Base-by-base conservation (phyloP, 30 jellyfish, hydroid and myxozoan species). In the Cassiopea andromeda region DNA sequence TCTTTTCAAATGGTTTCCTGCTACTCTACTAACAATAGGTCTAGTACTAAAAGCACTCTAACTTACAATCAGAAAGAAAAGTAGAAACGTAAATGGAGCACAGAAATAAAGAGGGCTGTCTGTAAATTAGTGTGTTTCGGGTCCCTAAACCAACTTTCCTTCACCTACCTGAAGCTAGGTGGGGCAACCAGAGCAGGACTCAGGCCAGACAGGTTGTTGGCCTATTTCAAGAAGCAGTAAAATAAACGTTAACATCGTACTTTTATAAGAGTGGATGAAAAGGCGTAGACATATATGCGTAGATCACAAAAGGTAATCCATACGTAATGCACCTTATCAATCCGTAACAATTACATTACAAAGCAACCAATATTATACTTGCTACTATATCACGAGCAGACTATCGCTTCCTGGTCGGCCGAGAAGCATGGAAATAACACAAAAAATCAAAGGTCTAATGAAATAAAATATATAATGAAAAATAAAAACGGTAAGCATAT, bases 151-250 rank as follows among this genome's bases (percentile, higher is more conserved):
- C n/a, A n/a, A n/a, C n/a, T n/a, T n/a, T n/a, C n/a, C n/a, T n/a
- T n/a, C n/a, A n/a, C n/a, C n/a, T n/a, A 13, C 73, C 4, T 8
- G 50, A 70, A 17, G 17, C 16, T 7, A 70, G 79, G 79, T 70
- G 79, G 79, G 79, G 79, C 43, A 17, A 70, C 17, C 79, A 43
- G 43, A 15, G 50, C 1, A 2, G 79, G 79, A 70, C 50, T 70
- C 2, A 70, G 79, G 79, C 79, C 79, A 18, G 14, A 6, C 79
- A 61, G 2, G 9, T 50, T 50, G 9, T n/a, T n/a, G n/a, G n/a
- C n/a, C n/a, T n/a, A n/a, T n/a, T n/a, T n/a, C n/a, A n/a, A n/a
- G n/a, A n/a, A n/a, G n/a, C n/a, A n/a, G n/a, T n/a, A 50, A 50
- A 50, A 50, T 50, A 50, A 50, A 50, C 5, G 64, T 9, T 2